Base-by-base conservation (phyloP, 2,888 invertebrate genomes). In the Dynastes grantii region DNA sequence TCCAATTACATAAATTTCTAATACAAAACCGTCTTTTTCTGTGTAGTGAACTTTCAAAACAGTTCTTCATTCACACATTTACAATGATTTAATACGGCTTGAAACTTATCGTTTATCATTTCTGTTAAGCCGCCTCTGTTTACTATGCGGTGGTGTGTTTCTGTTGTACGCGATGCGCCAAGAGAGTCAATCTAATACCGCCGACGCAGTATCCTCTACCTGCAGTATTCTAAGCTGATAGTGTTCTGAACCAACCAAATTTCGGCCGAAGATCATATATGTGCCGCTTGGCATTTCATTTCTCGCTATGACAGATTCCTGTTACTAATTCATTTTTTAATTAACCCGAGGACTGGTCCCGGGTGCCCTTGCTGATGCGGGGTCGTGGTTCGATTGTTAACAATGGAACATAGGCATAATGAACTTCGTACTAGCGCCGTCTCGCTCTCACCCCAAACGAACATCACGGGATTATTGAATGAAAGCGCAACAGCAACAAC, bases 291-390 rank as follows among this genome's bases (percentile, higher is more conserved):
- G 87, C 88, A 87, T 87, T 88, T 87, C 88, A 87, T 88, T 88
- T 88, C 83, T 85, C 85, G 84, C 85, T 87, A 87, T 88, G 88
- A 88, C 88, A 88, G 88, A 87, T 88, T 87, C 87, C 87, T 87
- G 85, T 87, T 87, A 88, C 88, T 88, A 88, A 88, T 88, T 88
- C 88, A 88, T 87, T 88, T 88, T 88, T 88, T 88, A 88, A 88
- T 88, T 88, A 88, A 88, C 87, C 79, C 76, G 79, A 65, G 85
- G 85, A 84, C 86, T 86, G 85, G 83, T 85, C 85, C 84, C 82
- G 83, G 83, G 81, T 76, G 82, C 80, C 83, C 83, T 83, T 82
- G 84, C 83, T 84, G 84, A 83, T 84, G 84, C 84, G 84, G 84
- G 84, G 85, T 84, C 84, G 83, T 78, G 79, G 80, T 77, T 78